phyloP scores from a whole-genome alignment of 1,140 invertebrate species.

The Brachionus sp. region DNA sequence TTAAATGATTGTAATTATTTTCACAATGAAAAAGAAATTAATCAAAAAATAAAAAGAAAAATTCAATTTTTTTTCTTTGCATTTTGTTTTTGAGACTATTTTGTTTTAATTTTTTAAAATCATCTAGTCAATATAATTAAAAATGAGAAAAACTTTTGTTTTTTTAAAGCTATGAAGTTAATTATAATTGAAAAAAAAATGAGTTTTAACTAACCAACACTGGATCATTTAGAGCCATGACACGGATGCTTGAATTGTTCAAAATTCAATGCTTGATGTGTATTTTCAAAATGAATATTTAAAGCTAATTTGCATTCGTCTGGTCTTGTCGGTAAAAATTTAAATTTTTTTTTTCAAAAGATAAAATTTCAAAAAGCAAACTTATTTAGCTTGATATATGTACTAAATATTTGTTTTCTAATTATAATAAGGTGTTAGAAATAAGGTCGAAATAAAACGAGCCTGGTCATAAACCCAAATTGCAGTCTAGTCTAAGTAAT shows the following conservation, averaged over 20 bases:
- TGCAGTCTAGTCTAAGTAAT: slow-evolving; percentile 6
- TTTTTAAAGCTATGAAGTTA: too few relatives aligned
- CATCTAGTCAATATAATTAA: too few relatives aligned
- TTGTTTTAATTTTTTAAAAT: too few relatives aligned
- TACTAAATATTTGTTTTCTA: background rate
- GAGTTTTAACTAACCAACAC: background rate
- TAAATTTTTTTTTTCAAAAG: background rate
- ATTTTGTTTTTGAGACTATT: too few relatives aligned
- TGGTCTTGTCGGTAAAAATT: slow-evolving; percentile 1
- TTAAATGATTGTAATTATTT: too few relatives aligned
- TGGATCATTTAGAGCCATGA: background rate
- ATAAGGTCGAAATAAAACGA: slow-evolving; percentile 27
- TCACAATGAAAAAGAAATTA: too few relatives aligned
- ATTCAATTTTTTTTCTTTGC: too few relatives aligned
- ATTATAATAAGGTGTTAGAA: slow-evolving; percentile 13
- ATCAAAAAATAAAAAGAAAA: too few relatives aligned
- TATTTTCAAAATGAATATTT: background rate
- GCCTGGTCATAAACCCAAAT: slow-evolving; percentile 7
- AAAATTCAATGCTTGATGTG: background rate
- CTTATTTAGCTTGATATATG: background rate
- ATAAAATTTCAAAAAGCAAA: slow-evolving; percentile 11
- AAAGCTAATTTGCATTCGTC: slow-evolving; percentile 1
- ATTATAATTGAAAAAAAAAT: background rate
- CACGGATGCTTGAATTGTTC: background rate
- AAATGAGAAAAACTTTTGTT: too few relatives aligned